A percentile compares a stretch with the other conserved stretches of the same genome.
phyloP scores from a whole-genome alignment of 1,140 invertebrate species.

The Oncopodura yosiiana region DNA sequence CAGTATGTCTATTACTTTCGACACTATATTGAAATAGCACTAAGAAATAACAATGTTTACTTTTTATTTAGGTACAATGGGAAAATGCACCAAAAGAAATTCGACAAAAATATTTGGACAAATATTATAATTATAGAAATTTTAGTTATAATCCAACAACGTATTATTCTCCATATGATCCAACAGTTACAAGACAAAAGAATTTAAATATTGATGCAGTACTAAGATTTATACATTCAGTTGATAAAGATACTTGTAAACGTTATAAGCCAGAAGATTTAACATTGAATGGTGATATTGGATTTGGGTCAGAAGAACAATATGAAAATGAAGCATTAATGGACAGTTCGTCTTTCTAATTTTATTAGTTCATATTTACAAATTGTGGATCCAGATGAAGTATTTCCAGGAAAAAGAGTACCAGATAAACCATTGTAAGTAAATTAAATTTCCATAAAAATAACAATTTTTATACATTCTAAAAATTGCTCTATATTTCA shows the following conservation, averaged over 20 bases:
- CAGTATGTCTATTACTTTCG: slow-evolving; percentile 42
- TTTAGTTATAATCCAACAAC: slow-evolving; percentile 36
- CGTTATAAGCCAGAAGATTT: slow-evolving; percentile 62
- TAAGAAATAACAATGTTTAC: slow-evolving; percentile 2
- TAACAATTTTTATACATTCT: too few relatives aligned
- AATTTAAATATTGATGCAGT: slow-evolving; percentile 64
- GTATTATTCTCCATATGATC: slow-evolving; percentile 2
- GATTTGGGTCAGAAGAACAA: slow-evolving; percentile 72
- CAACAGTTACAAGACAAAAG: slow-evolving; percentile 47
- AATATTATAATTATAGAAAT: slow-evolving; percentile 61
- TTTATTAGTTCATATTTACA: slow-evolving; percentile 90
- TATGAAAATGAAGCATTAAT: slow-evolving; percentile 92
- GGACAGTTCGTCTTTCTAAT: slow-evolving; percentile 83
- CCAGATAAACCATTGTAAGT: slow-evolving; percentile 74
- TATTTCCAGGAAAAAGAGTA: slow-evolving; percentile 82
- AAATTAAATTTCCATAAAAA: too few relatives aligned
- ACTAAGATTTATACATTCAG: slow-evolving; percentile 61
- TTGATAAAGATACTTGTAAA: slow-evolving; percentile 62
- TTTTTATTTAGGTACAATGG: slow-evolving; percentile 48
- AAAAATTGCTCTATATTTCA: too few relatives aligned
- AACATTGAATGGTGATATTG: slow-evolving; percentile 67
- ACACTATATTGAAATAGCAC: neutral
- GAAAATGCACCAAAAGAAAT: slow-evolving; percentile 55
- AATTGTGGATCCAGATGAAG: slow-evolving; percentile 80
- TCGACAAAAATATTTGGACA: slow-evolving; percentile 61